A percentile compares a stretch with the other conserved stretches of the same genome.
Conservation (phyloP, 2,888 invertebrate genomes). For the Drosophila prolongata region DNA sequence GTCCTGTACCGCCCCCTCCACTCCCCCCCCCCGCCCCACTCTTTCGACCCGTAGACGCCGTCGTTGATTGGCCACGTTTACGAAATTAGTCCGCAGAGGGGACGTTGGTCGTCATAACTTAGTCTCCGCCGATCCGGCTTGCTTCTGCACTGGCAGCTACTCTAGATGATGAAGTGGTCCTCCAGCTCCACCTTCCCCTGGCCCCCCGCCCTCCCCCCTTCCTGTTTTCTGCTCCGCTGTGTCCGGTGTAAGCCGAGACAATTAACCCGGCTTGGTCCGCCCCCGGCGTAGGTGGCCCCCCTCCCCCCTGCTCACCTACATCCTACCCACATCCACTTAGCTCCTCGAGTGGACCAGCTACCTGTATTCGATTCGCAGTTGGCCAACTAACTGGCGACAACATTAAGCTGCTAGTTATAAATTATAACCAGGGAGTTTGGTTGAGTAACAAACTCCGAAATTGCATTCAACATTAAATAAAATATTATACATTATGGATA, state of each 20-base stretch:
- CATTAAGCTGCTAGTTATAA: slow-evolving; percentile 12
- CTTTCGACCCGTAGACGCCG: no score
- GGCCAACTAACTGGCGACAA: slow-evolving; percentile 38
- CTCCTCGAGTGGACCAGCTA: not conserved
- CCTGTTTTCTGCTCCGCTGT: not conserved
- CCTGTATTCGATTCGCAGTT: not conserved
- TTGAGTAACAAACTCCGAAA: not conserved
- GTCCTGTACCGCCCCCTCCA: slow-evolving; percentile 20
- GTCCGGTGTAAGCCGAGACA: slow-evolving; percentile 56
- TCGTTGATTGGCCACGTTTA: slow-evolving; percentile 79
- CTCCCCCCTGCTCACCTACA: not conserved
- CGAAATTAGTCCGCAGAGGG: slow-evolving; percentile 68
- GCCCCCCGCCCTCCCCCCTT: not conserved
- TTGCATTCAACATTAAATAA: no score
- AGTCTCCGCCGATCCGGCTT: slow-evolving; percentile 19
- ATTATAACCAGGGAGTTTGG: not conserved
- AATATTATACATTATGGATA: no score
- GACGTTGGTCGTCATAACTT: slow-evolving; percentile 55
- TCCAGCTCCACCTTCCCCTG: slow-evolving; percentile 1
- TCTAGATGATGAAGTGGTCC: slow-evolving; percentile 60
- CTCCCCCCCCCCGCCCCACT: slow-evolving; percentile 6
- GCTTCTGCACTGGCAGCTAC: slow-evolving; percentile 6
- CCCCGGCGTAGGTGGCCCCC: slow-evolving; percentile 27
- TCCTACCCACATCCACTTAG: slow-evolving; percentile 40
- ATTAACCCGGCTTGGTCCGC: slow-evolving; percentile 55